Evolutionary conservation across 2,888 invertebrate genomes (phyloP), one percentile per base, ranked within the genome.

Genomic region (Torymus auratus): DNA sequence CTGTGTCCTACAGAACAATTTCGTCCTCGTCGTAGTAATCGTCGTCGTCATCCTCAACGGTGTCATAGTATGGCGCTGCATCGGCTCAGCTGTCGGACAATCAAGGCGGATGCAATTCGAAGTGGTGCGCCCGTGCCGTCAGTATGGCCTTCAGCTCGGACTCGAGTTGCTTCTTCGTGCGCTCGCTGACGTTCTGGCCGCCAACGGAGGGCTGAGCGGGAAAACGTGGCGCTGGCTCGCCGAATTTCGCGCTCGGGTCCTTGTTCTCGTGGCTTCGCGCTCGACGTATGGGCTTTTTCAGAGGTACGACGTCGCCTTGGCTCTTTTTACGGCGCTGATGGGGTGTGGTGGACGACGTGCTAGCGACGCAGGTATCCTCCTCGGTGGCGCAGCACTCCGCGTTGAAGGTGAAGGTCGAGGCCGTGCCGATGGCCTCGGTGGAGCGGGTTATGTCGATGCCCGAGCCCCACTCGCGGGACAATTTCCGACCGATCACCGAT

Each of bases 71-170:
- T 23, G 28, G 62, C 23, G 62, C 28, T 28, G 28, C 62, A 28
- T n/a, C 50, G 41, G 41, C 41, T 41, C 41, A 41, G 7, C 41
- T 41, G 41, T 41, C 41, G 50, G 58, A 80, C 86, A 87, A 89
- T 91, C 91, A 91, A 88, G 91, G 91, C 77, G 91, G 91, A 85
- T 91, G 91, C 60, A 91, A 81, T 77, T 91, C 91, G 71, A 90
- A 89, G 79, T 91, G 91, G 82, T 91, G 91, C 56, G 89, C 90
- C 78, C 91, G 86, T 77, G 91, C 90, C 69, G 88, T 91, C 83
- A 91, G 84, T 76, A 91, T 90, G 17, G 91, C 91, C 83, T 90
- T 91, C 67, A 91, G 83, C 79, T 91, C 91, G 41, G 91, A 91
- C 71, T 91, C 91, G 72, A 91, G 86, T 75, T 91, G 90, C 83